These are phyloP conservation scores for Drosophila navojoa DNA, from an alignment of 1,140 invertebrate species.

Conservation along the genomic window DNA sequence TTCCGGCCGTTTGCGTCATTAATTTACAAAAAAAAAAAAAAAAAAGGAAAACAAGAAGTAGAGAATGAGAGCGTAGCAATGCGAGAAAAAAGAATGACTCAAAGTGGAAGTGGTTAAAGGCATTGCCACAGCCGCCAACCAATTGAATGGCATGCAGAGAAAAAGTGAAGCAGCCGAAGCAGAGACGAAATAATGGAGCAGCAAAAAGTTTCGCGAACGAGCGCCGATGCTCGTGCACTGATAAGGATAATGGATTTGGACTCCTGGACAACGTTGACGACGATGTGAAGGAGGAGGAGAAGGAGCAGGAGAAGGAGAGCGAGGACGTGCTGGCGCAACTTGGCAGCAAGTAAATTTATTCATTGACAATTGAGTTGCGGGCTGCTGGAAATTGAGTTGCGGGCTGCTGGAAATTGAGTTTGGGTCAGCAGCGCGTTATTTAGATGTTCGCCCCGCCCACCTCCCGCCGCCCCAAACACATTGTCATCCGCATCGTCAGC, in stretches of 20 bases:
- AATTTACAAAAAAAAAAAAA: conserved; percentile 62
- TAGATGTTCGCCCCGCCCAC: conserved; percentile 45
- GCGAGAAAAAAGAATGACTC: conserved; percentile 14
- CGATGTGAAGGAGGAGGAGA: not conserved
- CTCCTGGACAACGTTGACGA: conserved; percentile 45
- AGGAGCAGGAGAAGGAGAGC: conserved; percentile 1
- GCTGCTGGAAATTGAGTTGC: conserved; percentile 77
- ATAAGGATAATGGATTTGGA: conserved; percentile 82
- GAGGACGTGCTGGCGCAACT: not conserved
- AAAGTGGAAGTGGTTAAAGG: conserved; percentile 57
- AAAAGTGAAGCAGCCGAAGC: conserved; percentile 15
- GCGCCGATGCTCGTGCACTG: conserved; percentile 65
- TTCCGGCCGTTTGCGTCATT: conserved; percentile 82
- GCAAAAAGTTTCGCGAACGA: conserved; percentile 69
- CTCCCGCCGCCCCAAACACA: not conserved
- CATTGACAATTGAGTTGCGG: conserved; percentile 82
- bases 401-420: conserved; percentile 77
- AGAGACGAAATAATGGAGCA: conserved; percentile 74
- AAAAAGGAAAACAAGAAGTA: no score
- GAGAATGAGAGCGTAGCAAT: no score
- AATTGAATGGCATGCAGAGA: conserved; percentile 48
- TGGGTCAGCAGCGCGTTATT: conserved; percentile 56
- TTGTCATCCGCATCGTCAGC: conserved; percentile 20
- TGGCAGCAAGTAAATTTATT: conserved; percentile 69
- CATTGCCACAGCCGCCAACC: conserved; percentile 45